Conservation (phyloP, 2,113 vertebrate species). For the Tor tambroides region DNA sequence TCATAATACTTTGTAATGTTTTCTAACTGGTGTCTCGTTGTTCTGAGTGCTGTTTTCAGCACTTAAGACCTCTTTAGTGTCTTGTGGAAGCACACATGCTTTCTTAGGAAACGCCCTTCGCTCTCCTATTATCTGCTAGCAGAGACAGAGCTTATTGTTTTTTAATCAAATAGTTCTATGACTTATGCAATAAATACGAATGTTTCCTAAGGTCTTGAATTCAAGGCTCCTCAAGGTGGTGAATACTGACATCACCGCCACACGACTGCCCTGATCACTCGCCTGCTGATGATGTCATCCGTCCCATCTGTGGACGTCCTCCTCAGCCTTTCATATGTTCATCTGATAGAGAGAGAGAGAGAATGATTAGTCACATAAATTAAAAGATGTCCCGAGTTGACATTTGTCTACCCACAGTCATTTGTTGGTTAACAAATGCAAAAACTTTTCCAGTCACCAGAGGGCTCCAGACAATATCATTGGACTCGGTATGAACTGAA, state of each 20-base stretch:
- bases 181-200: constrained; percentile 60
- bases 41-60: not conserved
- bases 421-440: not conserved
- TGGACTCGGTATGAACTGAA: not conserved
- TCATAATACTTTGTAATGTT: constrained; percentile 21
- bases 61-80: constrained; percentile 9
- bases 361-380: not conserved
- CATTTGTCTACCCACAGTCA: not conserved
- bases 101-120: constrained; percentile 6
- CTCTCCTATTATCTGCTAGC: not conserved
- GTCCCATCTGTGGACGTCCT: constrained; percentile 28
- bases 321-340: not conserved
- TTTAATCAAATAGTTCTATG: constrained; percentile 29
- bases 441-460: not conserved
- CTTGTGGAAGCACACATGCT: constrained; percentile 53
- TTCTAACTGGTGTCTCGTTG: not conserved
- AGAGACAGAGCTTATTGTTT: constrained; percentile 36
- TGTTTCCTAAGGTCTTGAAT: constrained; percentile 50
- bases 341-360: constrained; percentile 36
- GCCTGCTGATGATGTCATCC: constrained; percentile 56
- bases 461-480: not conserved
- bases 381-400: not conserved
- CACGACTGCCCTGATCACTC: constrained; percentile 36
- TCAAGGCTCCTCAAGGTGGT: constrained; percentile 52
- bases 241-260: constrained; percentile 33